phyloP scores from a whole-genome alignment of 1,140 invertebrate species.

The Brachionus manjavacas region DNA sequence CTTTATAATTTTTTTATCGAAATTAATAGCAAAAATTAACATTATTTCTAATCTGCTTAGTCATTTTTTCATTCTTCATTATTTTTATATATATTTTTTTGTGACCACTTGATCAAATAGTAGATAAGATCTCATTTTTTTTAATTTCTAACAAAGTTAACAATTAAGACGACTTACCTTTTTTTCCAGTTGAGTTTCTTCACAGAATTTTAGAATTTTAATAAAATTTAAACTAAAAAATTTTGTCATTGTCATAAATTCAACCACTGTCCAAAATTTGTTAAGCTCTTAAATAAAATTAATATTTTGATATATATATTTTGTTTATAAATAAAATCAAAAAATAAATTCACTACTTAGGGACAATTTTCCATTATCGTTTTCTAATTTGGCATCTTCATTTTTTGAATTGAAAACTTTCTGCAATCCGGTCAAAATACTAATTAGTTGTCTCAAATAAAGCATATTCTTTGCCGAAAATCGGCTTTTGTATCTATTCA shows the following conservation, averaged over 20 bases:
- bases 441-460: conserved; percentile 77
- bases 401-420: conserved; percentile 57
- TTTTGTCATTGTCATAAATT: conserved; percentile 49
- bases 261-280: conserved; percentile 14
- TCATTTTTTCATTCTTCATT: too few species aligned
- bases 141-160: too few species aligned
- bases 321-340: too few species aligned
- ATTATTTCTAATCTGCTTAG: too few species aligned
- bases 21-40: too few species aligned
- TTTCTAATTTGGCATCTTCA: neutral
- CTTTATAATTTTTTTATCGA: too few species aligned
- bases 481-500: conserved; percentile 67
- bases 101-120: too few species aligned
- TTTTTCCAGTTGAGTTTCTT: conserved; percentile 35
- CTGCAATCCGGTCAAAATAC: conserved; percentile 71
- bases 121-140: too few species aligned
- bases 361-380: conserved; percentile 43
- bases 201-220: conserved; percentile 28
- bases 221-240: conserved; percentile 40
- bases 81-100: too few species aligned
- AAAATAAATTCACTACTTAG: neutral
- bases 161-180: neutral
- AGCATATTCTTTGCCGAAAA: conserved; percentile 78
- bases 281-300: neutral
- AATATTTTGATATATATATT: too few species aligned